Evolutionary conservation across 2,888 invertebrate species (phyloP), one percentile per base, ranked within the genome.

Genomic region (Pseudoips prasinana): DNA sequence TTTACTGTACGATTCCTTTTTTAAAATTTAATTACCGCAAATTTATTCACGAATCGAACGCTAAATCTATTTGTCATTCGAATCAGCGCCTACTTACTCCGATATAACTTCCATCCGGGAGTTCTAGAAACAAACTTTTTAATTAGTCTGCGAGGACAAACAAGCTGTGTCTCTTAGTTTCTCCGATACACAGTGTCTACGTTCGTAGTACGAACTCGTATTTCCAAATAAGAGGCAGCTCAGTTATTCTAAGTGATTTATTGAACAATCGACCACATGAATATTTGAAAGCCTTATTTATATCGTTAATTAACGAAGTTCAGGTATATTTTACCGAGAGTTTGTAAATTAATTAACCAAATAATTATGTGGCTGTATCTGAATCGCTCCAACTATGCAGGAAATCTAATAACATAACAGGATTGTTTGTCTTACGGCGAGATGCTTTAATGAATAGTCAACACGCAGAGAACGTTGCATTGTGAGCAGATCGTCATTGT

Each of bases 111-210:
- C 73, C 65, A 50, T 69, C 65, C 65, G 50, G 63, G 76, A 86
- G 68, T 85, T 78, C 59, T 58, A 55, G 65, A 67, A 80, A 82
- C 84, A 87, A 88, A 88, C 86, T 87, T 87, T 87, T 87, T 88
- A 88, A 88, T 88, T 88, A 88, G 86, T 85, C 84, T 79, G 70
- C 76, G 73, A 84, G 80, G 75, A 85, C 86, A 86, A 87, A 85
- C 87, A 87, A 79, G 81, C 82, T 75, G 76, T 75, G 73, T 80
- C 82, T 79, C 77, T 71, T 72, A 74, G 75, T 74, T 80, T 58
- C 62, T 63, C 58, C 69, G 66, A 71, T 70, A 72, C 68, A 71
- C 34, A 37, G 46, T 29, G 25, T 32, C 40, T 73, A 67, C 66
- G 64, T 73, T 61, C 64, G 53, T 42, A 45, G 64, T 44, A 45